Base-by-base conservation (phyloP, 2,888 invertebrate genomes). In the Acrobasis suavella region DNA sequence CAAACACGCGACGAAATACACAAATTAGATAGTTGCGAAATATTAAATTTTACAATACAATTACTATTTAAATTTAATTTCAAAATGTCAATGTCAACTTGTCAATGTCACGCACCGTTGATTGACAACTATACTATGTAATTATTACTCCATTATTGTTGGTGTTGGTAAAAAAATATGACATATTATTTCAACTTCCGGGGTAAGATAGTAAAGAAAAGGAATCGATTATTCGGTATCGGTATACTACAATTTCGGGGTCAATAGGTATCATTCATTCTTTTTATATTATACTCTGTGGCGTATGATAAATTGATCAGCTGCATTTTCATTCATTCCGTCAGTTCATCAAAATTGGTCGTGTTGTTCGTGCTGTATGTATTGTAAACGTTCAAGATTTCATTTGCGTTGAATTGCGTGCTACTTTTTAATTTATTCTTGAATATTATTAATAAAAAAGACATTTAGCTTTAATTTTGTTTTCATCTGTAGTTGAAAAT, bases 291-390 rank as follows among this genome's bases (percentile, higher is more conserved):
- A n/a, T 46, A 14, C 3, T 46, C 46, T 46, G 14, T 46, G 46
- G 7, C n/a, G 2, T 46, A 10, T 46, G 46, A 46, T n/a, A n/a
- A n/a, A n/a, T 46, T 46, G 46, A 46, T 46, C 46, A 46, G 46
- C 46, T 46, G 46, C 46, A 51, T 9, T 51, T 52, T 51, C 22
- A 51, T 16, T 56, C 42, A 46, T 12, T 46, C 14, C 3, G 46
- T 46, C 46, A 32, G 32, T 32, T 32, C 32, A 14, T 46, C 46
- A 68, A 64, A 62, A 60, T 67, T 52, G 50, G 60, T 59, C 63
- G 60, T 54, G 58, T 52, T 42, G 56, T 42, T 42, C 42, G 56
- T 56, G 56, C n/a, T n/a, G n/a, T n/a, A n/a, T n/a, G n/a, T n/a
- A n/a, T 56, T 56, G 42, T 56, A 16, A 46, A 58, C 62, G 38